Conservation (phyloP, 2,888 invertebrate genomes). For the Trichopoda pennipes region DNA sequence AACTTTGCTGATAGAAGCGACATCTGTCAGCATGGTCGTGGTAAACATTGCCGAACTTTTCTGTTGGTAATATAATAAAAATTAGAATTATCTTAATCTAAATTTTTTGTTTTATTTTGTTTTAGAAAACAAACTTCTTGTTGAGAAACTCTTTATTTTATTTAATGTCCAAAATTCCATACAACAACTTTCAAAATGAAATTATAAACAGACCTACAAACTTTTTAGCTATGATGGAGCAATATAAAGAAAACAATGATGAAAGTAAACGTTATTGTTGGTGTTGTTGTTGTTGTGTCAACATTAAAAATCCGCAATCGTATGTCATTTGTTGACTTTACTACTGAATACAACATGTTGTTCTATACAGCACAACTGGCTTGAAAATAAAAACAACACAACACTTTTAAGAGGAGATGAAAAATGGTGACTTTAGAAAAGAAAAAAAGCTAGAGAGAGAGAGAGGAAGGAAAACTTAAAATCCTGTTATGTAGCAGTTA, state of each 20-base stretch:
- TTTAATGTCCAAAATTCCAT: no score
- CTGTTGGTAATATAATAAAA: no score
- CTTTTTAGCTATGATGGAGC: not conserved
- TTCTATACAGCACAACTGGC: not conserved
- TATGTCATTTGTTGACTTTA: conserved; percentile 39
- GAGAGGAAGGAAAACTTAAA: conserved; percentile 25
- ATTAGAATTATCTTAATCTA: no score
- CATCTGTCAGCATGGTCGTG: no score
- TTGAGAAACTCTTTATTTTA: no score
- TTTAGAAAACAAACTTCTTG: no score
- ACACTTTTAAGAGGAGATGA: not conserved
- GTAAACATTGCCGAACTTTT: no score
- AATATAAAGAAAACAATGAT: conserved; percentile 7
- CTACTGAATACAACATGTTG: not conserved
- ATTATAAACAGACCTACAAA: no score
- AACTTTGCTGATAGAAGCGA: no score
- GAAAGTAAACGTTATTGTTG: conserved; percentile 48
- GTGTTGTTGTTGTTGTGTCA: conserved; percentile 49
- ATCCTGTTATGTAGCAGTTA: conserved; percentile 9
- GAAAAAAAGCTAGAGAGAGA: not conserved
- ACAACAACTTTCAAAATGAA: no score
- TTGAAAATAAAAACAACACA: not conserved
- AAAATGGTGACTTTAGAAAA: not conserved
- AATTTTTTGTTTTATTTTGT: no score
- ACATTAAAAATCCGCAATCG: conserved; percentile 47